These are phyloP conservation scores for Philopotamus ludificatus DNA, from an alignment of 1,140 invertebrate genomes.

Conservation along the genomic window DNA sequence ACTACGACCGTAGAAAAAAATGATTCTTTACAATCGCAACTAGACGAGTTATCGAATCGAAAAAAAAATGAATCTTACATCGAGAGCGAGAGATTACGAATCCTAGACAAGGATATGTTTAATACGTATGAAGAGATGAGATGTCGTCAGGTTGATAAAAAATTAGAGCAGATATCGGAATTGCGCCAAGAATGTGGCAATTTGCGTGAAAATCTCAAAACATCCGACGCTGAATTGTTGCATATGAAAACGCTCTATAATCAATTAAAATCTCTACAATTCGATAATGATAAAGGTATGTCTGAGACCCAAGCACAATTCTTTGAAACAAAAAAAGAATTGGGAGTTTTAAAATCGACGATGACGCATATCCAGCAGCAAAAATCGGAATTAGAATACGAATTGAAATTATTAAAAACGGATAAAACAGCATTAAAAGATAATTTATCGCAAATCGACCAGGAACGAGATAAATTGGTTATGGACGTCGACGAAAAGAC, in stretches of 20 bases:
- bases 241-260: slow-evolving; percentile 53
- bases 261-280: slow-evolving; percentile 60
- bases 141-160: too few species aligned
- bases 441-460: slow-evolving; percentile 58
- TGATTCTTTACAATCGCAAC: slow-evolving; percentile 9
- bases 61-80: slow-evolving; percentile 56
- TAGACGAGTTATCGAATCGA: slow-evolving; percentile 46
- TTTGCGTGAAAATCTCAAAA: slow-evolving; percentile 52
- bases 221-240: slow-evolving; percentile 50
- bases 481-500: slow-evolving; percentile 62
- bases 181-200: slow-evolving; percentile 52
- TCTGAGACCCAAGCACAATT: slow-evolving; percentile 59
- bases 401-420: slow-evolving; percentile 56
- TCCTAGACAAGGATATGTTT: too few species aligned
- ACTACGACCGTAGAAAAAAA: slow-evolving; percentile 44
- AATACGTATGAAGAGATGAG: too few species aligned
- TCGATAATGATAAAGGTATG: slow-evolving; percentile 62
- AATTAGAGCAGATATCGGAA: slow-evolving; percentile 9
- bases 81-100: slow-evolving; percentile 60
- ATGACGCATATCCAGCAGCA: slow-evolving; percentile 58
- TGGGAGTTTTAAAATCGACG: slow-evolving; percentile 55
- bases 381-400: slow-evolving; percentile 57
- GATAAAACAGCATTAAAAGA: slow-evolving; percentile 58
- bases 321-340: slow-evolving; percentile 56
- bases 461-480: slow-evolving; percentile 62